phyloP scores from a whole-genome alignment of 2,888 invertebrate genomes.

The Sinelater perroti region DNA sequence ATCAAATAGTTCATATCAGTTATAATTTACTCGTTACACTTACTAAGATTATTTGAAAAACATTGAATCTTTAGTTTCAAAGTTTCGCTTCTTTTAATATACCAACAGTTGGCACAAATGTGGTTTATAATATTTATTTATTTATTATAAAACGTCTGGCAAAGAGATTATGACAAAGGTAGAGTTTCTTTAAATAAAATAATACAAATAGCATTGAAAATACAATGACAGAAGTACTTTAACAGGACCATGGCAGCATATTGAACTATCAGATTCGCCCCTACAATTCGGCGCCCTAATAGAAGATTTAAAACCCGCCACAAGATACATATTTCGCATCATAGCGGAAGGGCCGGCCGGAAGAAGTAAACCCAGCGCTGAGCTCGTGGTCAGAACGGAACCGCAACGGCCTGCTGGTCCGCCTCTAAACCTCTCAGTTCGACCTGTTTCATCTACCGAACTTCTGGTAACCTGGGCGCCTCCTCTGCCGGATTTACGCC shows the following conservation, averaged over 20 bases:
- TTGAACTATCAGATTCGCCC: slow-evolving; percentile 72
- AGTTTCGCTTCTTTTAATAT: no score
- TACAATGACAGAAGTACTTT: slow-evolving; percentile 1
- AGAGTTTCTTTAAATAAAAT: not conserved
- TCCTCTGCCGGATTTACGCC: slow-evolving; percentile 72
- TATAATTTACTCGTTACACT: no score
- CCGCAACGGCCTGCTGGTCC: slow-evolving; percentile 77
- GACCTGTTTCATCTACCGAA: slow-evolving; percentile 77
- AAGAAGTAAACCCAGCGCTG: slow-evolving; percentile 72
- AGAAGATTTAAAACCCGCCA: slow-evolving; percentile 76
- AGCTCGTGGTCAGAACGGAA: slow-evolving; percentile 71
- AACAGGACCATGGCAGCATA: slow-evolving; percentile 70
- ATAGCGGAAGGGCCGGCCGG: slow-evolving; percentile 80
- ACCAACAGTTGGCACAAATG: no score
- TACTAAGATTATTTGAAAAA: no score
- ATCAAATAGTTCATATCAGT: no score
- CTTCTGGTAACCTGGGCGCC: slow-evolving; percentile 79
- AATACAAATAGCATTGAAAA: not conserved
- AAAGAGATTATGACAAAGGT: no score
- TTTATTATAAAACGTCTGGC: no score
- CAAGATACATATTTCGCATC: slow-evolving; percentile 74
- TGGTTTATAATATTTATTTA: no score
- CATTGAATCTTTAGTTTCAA: no score
- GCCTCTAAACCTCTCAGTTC: slow-evolving; percentile 71
- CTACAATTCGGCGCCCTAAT: slow-evolving; percentile 69